Conservation (phyloP, 1,140 invertebrate genomes). For the Drosophila ananassae region DNA sequence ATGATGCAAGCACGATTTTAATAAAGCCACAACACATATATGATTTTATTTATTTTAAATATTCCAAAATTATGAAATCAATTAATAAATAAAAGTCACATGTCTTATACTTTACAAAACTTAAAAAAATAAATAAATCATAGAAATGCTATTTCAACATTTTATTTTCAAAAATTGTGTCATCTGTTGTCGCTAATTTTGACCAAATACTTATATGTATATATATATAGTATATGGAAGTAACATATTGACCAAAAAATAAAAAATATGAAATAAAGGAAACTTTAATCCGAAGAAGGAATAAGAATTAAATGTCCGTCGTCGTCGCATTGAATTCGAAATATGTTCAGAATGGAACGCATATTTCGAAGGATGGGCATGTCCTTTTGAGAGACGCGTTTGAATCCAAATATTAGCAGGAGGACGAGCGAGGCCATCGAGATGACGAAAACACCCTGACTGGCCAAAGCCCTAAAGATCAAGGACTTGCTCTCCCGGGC, state of each 20-base stretch:
- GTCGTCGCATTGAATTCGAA: conserved; percentile 4
- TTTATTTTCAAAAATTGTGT: no score
- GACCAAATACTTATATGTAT: not conserved
- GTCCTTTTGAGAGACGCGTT: not conserved
- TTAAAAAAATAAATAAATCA: no score
- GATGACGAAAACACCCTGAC: conserved; percentile 5
- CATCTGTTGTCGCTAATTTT: not conserved
- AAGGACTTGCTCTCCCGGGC: not conserved
- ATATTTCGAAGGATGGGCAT: not conserved
- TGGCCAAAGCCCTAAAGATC: not conserved
- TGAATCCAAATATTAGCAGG: conserved; percentile 4
- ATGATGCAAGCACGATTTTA: not conserved
- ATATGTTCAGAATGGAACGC: not conserved
- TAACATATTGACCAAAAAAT: not conserved
- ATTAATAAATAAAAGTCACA: not conserved
- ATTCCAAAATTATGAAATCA: not conserved
- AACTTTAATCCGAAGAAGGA: not conserved
- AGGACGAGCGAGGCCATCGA: conserved; percentile 4
- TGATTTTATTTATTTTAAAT: not conserved
- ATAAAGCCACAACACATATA: not conserved
- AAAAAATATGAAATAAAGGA: not conserved
- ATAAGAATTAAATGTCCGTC: conserved; percentile 4
- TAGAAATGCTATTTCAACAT: no score
- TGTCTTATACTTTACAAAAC: no score
- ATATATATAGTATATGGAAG: not conserved